Percentiles rank a stretch among this genome's conserved stretches.
Evolutionary conservation across 2,888 invertebrate genomes (phyloP).

Genomic region (Hydraecia micacea): DNA sequence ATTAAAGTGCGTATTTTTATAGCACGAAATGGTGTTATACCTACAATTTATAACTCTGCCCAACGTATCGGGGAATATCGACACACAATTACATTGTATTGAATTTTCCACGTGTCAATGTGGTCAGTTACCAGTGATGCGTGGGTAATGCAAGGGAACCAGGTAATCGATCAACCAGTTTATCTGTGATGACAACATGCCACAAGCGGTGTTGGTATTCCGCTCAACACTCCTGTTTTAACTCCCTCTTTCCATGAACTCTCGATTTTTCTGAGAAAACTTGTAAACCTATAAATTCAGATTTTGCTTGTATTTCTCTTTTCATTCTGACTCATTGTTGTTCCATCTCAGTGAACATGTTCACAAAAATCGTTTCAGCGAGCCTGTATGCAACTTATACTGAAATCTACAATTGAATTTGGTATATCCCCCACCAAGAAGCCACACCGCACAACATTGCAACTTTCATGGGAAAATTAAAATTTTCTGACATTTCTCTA

Average conservation of each 20-base stretch:
- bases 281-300: neutral
- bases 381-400: neutral
- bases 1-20: neutral
- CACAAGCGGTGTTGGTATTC: slow-evolving; percentile 10
- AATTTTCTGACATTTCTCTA: neutral
- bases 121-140: neutral
- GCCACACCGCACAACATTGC: neutral
- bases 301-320: slow-evolving; percentile 5
- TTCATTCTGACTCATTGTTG: slow-evolving; percentile 5
- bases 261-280: slow-evolving; percentile 2
- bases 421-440: neutral
- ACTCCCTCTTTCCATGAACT: neutral
- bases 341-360: neutral
- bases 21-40: neutral
- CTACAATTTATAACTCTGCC: neutral
- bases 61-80: neutral
- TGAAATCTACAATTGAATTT: neutral
- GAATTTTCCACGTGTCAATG: neutral
- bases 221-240: neutral
- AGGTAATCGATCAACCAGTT: slow-evolving; percentile 22
- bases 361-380: neutral
- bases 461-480: neutral
- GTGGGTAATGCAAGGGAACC: neutral
- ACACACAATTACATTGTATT: neutral
- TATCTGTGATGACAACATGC: slow-evolving; percentile 4